A percentile compares a stretch with the other conserved stretches of the same genome.
Conservation (phyloP, 35 echinoderm and acorn worm species). For the Amphiura filiformis region DNA sequence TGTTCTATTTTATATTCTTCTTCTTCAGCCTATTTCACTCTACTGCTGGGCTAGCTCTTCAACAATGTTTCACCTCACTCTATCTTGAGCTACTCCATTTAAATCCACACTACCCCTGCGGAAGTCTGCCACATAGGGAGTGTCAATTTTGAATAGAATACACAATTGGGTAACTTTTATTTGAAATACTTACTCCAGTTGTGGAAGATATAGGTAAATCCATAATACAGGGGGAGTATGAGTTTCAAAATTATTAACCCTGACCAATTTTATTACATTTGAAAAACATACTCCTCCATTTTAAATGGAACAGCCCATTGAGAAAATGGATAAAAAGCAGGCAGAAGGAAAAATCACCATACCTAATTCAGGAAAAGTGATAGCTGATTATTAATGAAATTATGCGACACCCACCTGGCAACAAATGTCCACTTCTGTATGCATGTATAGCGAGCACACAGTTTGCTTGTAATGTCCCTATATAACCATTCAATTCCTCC, state of each 20-base stretch:
- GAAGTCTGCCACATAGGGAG: no score
- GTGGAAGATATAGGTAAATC: no score
- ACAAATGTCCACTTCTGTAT: slow-evolving; percentile 19
- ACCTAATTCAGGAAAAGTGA: not conserved
- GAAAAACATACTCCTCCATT: no score
- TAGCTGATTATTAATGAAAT: not conserved
- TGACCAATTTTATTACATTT: no score
- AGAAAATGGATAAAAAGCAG: not conserved
- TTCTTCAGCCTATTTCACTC: not conserved
- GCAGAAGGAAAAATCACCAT: not conserved
- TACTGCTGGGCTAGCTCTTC: not conserved
- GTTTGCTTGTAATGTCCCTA: not conserved
- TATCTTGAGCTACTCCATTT: no score
- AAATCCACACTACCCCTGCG: no score
- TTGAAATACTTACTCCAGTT: no score
- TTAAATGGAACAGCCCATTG: not conserved
- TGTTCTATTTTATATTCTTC: not conserved
- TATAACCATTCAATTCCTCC: slow-evolving; percentile 12
- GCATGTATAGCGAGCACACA: slow-evolving; percentile 47
- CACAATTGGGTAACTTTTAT: no score
- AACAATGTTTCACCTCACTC: not conserved
- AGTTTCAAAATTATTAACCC: no score
- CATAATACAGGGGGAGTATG: no score
- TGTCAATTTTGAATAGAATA: no score
- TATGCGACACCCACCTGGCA: slow-evolving; percentile 1